Percentiles rank a stretch among this genome's conserved stretches.
These are phyloP conservation scores for Rousettus leschenaultii DNA, from an alignment of 2,113 vertebrate species.

Conservation along the genomic window DNA sequence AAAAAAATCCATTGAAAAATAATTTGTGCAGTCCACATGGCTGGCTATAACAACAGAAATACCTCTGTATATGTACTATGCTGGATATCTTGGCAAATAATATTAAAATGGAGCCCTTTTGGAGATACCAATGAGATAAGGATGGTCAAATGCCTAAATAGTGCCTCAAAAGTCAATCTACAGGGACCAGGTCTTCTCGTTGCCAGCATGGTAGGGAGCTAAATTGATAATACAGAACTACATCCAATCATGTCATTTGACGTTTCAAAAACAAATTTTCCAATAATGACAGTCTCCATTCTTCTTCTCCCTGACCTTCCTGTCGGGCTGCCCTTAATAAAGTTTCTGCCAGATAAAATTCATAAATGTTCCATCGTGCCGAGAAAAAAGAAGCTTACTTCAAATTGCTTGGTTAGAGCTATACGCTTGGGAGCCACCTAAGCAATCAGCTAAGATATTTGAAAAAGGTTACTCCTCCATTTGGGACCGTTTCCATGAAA, in stretches of 20 bases:
- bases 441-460: neutral
- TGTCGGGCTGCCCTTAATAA: constrained; percentile 46
- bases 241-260: neutral
- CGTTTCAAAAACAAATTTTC: constrained; percentile 8
- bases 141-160: neutral
- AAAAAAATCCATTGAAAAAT: neutral
- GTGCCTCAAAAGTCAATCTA: neutral
- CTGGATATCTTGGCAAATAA: neutral
- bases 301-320: neutral
- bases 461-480: neutral
- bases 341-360: constrained; percentile 37
- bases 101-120: neutral
- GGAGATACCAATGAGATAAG: neutral
- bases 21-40: neutral
- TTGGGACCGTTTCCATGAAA: neutral
- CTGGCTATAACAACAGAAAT: neutral
- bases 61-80: neutral
- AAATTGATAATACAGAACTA: neutral
- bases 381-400: neutral
- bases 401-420: constrained; percentile 13
- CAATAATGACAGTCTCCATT: neutral
- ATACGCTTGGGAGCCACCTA: constrained; percentile 24
- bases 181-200: neutral
- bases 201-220: neutral
- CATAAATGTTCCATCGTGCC: neutral